Evolutionary conservation across 2,797 vertebrate species (phyloP).

Genomic region (Coluber constrictor): DNA sequence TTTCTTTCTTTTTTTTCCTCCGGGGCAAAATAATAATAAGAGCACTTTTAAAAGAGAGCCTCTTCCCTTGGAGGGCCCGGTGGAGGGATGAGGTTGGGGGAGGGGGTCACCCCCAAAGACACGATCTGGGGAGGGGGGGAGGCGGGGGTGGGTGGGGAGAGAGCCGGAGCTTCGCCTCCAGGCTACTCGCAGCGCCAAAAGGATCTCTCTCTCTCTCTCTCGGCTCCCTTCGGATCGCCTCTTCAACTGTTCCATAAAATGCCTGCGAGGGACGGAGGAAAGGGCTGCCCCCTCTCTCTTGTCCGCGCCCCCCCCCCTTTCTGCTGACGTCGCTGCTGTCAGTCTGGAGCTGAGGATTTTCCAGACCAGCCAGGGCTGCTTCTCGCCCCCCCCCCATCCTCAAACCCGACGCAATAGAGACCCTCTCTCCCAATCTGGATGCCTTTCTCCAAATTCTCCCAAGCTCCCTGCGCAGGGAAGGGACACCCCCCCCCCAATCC

Average conservation of each 20-base stretch:
- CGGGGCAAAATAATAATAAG: neutral
- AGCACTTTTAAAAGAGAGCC: neutral
- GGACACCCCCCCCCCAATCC: too few relatives aligned
- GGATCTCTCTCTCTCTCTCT: constrained; percentile 26
- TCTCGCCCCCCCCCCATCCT: neutral
- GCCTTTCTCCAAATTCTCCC: neutral
- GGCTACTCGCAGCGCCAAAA: constrained; percentile 61
- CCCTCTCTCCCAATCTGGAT: neutral
- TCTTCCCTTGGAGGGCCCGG: neutral
- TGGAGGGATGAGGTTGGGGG: neutral
- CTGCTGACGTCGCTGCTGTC: constrained; percentile 80
- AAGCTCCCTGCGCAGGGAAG: neutral
- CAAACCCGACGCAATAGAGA: neutral
- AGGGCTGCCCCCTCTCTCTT: constrained; percentile 70
- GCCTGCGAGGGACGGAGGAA: neutral
- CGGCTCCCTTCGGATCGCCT: constrained; percentile 68
- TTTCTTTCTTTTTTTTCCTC: neutral
- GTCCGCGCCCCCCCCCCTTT: constrained; percentile 57
- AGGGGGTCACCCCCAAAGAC: neutral
- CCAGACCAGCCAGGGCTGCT: constrained; percentile 27
- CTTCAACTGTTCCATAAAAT: constrained; percentile 62
- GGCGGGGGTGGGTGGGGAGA: too few relatives aligned
- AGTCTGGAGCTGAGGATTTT: constrained; percentile 62
- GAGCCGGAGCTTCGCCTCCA: constrained; percentile 28
- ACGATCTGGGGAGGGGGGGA: too few relatives aligned